Base-by-base conservation (phyloP, 2,113 vertebrate genomes). In the Atherinomorus stipes region DNA sequence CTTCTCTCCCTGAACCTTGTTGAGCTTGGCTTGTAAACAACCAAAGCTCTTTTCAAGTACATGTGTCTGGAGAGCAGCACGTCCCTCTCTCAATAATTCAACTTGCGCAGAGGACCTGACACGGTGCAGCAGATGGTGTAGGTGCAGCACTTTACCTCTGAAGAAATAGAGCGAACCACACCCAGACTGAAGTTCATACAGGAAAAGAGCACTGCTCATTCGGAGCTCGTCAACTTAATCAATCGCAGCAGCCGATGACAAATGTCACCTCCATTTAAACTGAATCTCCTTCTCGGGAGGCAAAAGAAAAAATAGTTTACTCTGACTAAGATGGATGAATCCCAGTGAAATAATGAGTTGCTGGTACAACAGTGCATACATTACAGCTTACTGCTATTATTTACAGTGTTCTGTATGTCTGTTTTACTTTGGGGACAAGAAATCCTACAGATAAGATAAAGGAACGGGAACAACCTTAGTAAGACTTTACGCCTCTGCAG, bases 81-180 rank as follows among this genome's bases (percentile, higher is more conserved):
- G 47, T 75, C 44, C 75, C 75, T 22, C 31, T 59, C 65, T 81
- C 62, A 81, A 64, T 84, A 72, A 60, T 74, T 84, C 62, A 84
- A 44, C 57, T 73, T 74, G 28, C 66, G 49, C 62, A 71, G 76
- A 79, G 65, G 80, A 81, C 60, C 67, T 64, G 49, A 79, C 76
- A 50, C 4, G 12, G 50, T 13, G 28, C 68, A 85, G 83, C 86
- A 91, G 88, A 91, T 85, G 87, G 81, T 86, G 71, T 75, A 64
- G 68, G 63, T 52, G 70, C 72, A 62, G 62, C 61, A 53, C 57
- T 76, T 65, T 45, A 64, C 72, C 62, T 65, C 59, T 49, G 51
- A 68, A 57, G 52, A 66, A 56, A 63, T 73, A 22, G 66, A 63
- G 53, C 44, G 65, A 85, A 26, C 26, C 67, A 81, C 59, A 69